Evolutionary conservation across 64 coral and sea anemone species (phyloP).

Genomic region (Pocillopora damicornis): DNA sequence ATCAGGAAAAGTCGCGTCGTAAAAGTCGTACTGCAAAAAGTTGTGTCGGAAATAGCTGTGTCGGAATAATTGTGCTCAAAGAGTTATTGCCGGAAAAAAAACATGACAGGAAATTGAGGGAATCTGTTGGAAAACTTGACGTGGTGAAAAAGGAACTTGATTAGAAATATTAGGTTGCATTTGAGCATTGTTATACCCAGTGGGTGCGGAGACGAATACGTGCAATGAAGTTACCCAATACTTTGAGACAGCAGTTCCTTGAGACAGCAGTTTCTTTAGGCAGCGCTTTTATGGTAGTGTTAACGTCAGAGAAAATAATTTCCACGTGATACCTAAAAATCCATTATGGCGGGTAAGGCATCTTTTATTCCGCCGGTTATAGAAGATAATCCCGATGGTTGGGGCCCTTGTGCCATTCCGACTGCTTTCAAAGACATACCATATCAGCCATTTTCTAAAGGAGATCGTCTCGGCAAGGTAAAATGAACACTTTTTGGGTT

Average conservation of each 20-base stretch:
- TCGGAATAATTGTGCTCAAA: no score
- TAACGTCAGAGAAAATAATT: no score
- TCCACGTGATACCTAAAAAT: conserved; percentile 35
- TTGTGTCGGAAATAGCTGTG: no score
- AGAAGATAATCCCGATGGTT: conserved; percentile 98
- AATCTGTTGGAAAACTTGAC: no score
- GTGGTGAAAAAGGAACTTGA: no score
- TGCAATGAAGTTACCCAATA: background rate
- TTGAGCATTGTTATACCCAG: no score
- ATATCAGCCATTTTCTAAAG: conserved; percentile 99
- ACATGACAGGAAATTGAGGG: no score
- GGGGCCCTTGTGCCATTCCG: conserved; percentile 93
- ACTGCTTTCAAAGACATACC: conserved; percentile 98
- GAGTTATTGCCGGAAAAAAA: no score
- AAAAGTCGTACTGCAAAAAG: no score
- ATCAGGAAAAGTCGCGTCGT: no score
- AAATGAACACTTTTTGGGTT: background rate
- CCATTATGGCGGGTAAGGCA: conserved; percentile 89
- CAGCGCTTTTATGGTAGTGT: background rate
- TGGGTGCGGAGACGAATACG: no score
- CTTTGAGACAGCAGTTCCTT: background rate
- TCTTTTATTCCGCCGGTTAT: conserved; percentile 89
- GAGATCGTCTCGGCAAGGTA: conserved; percentile 98
- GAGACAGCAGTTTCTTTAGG: background rate
- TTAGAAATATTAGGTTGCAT: no score